Base-by-base conservation (phyloP, 1,140 invertebrate genomes). In the Leptinotarsa texana region DNA sequence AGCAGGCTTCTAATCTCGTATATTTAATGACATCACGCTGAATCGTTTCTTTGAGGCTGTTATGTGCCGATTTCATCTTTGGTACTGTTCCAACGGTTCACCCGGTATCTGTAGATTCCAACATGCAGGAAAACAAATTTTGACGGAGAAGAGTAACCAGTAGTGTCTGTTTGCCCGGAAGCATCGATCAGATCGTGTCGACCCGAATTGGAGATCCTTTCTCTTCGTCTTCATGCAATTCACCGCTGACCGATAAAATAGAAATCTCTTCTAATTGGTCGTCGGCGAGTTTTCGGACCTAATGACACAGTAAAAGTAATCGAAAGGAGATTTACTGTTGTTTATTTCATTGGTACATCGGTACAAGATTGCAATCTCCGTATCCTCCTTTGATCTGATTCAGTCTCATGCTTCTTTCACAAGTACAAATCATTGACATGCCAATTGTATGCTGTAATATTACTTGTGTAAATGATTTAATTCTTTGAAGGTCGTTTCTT, bases 231-330 rank as follows among this genome's bases (percentile, higher is more conserved):
- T 65, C 63, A 33, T 65, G 63, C 21, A 65, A 65, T 65, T 65
- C 63, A 65, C 63, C n/a, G 63, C 21, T 65, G 63, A 65, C 63
- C 63, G 27, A 65, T 65, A 33, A 65, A 65, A 33, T 65, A 65
- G 63, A 65, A 65, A 65, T 65, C 63, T 65, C 21, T 65, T 22
- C 21, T 65, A 65, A 65, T 65, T 65, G 27, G 21, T 65, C 27
- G 24, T 21, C 63, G 63, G 21, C 63, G 15, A 65, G 63, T 65
- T 24, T 65, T 65, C 63, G 63, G 27, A 65, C 17, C 63, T 33
- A 22, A 33, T 65, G 63, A 65, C 63, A 65, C 63, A 33, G 63
- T 65, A 65, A 65, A 65, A 65, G 63, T 65, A 65, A 65, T 65
- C 63, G 63, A 65, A 22, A 65, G 63, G 63, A 65, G 63, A 65